Conservation (phyloP, 2,113 vertebrate genomes). For the Raphicerus campestris region DNA sequence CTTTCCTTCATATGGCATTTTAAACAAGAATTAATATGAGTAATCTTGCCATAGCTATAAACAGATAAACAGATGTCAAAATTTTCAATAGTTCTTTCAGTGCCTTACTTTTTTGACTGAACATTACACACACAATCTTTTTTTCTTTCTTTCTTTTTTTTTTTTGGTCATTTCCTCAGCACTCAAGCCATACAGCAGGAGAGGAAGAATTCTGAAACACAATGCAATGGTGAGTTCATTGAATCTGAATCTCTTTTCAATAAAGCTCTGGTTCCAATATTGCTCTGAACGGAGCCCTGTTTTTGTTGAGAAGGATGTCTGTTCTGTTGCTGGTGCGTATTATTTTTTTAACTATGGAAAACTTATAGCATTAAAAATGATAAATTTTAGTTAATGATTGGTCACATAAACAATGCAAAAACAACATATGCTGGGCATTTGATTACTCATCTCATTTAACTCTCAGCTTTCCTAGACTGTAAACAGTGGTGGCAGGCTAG, state of each 20-base stretch:
- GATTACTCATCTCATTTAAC: constrained; percentile 82
- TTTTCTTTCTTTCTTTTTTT: not conserved
- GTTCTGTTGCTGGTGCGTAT: not conserved
- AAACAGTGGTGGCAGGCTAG: constrained; percentile 75
- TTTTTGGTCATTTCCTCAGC: constrained; percentile 65
- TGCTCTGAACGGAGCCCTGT: constrained; percentile 30
- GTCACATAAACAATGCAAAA: constrained; percentile 82
- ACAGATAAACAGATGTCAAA: constrained; percentile 91
- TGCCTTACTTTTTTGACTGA: constrained; percentile 82
- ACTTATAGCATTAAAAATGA: constrained; percentile 79
- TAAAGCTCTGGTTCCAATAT: constrained; percentile 33
- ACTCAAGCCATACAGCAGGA: constrained; percentile 61
- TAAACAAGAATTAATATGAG: constrained; percentile 90
- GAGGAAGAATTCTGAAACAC: constrained; percentile 62
- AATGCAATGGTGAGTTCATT: constrained; percentile 48
- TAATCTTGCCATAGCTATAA: constrained; percentile 89
- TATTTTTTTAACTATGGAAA: constrained; percentile 61
- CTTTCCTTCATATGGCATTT: constrained; percentile 90
- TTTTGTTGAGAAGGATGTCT: constrained; percentile 49
- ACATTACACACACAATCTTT: constrained; percentile 78
- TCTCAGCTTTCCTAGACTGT: constrained; percentile 79
- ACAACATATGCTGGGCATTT: constrained; percentile 84
- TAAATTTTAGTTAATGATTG: constrained; percentile 82
- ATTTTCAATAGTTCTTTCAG: constrained; percentile 79
- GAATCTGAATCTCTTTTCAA: constrained; percentile 61